Base-by-base conservation (phyloP, 1,140 invertebrate species). In the Notospermus geniculatus region DNA sequence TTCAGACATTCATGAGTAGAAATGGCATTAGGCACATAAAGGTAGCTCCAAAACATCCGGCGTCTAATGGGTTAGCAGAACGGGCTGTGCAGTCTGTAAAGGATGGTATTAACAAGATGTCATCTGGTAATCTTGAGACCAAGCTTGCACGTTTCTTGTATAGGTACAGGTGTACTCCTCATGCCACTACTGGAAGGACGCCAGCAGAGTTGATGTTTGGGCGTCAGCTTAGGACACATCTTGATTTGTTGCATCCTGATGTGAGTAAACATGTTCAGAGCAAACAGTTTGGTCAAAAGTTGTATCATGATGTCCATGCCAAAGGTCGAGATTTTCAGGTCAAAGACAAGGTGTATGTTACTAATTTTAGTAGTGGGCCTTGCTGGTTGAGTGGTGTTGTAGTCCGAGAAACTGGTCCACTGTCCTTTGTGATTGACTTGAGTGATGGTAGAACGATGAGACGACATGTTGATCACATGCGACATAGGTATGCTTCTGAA, bases 1-100 rank as follows among this genome's bases (percentile, higher is more conserved):
- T 81, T 57, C 22, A 59, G 23, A 27, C 55, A 15, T 79, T 77
- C 45, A 69, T 60, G 5, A 62, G 59, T 25, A 27, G 7, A 0
- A 71, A 73, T 65, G 68, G 60, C 19, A 75, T 78, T 7, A 64
- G 65, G 17, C 75, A 78, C 54, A 63, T 60, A n/a, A 54, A 55
- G 15, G 59, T 29, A 1, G 43, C 71, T 32, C n/a, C n/a, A n/a
- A 70, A 70, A 53, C 66, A 72, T 57, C 71, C 73, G 19, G 28
- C 64, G n/a, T 60, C 58, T 28, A 75, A 75, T 70, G 73, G 71
- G 13, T 36, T 50, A 19, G 63, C 59, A 27, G 73, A 73, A 57
- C 11, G 54, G 1, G 30, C 27, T 1, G 59, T 61, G 17, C 30
- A 61, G 29, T 52, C 63, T 2, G 19, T 65, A 7, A 65, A 62